These are phyloP conservation scores for Empis livida DNA, from an alignment of 2,888 invertebrate genomes.

Conservation along the genomic window DNA sequence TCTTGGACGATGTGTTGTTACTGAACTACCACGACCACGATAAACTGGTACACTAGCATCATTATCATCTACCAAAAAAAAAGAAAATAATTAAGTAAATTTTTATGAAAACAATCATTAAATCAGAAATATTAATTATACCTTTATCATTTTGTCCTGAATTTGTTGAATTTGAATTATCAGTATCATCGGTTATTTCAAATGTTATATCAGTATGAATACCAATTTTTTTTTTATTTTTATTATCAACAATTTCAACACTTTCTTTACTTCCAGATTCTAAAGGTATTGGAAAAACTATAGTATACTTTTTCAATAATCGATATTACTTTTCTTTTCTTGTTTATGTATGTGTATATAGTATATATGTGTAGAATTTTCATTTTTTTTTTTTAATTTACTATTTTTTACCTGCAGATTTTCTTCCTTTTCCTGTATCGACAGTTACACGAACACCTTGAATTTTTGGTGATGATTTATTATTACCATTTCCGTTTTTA, in stretches of 20 bases:
- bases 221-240: constrained; percentile 32
- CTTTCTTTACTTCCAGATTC: constrained; percentile 30
- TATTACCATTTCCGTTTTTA: constrained; percentile 12
- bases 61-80: constrained; percentile 30
- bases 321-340: too few relatives aligned
- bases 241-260: constrained; percentile 31
- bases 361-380: neutral
- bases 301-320: too few relatives aligned
- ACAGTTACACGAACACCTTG: constrained; percentile 36
- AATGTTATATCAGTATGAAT: constrained; percentile 37
- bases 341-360: neutral
- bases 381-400: neutral
- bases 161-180: constrained; percentile 27
- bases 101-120: too few relatives aligned
- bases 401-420: neutral
- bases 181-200: constrained; percentile 28
- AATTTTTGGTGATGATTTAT: constrained; percentile 28
- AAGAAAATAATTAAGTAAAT: too few relatives aligned
- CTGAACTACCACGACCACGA: constrained; percentile 24
- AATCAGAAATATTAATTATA: constrained; percentile 10
- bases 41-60: constrained; percentile 33
- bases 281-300: constrained; percentile 14
- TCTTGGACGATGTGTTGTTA: constrained; percentile 20
- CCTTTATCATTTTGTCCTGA: constrained; percentile 28
- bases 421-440: constrained; percentile 31